Conservation (phyloP, 2,113 vertebrate genomes). For the Syrrhaptes paradoxus region DNA sequence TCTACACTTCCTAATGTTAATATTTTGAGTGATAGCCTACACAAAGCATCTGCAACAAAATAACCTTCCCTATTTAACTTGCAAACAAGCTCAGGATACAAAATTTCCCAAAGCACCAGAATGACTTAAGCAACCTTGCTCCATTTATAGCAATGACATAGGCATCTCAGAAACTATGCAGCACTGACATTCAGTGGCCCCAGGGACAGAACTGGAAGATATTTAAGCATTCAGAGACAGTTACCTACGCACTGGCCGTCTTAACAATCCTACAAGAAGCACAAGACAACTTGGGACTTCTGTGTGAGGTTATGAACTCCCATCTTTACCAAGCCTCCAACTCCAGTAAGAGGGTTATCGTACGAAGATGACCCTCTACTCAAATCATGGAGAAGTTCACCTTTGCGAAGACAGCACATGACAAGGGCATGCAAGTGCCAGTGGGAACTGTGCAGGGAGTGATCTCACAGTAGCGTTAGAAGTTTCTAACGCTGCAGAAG, state of each 20-base stretch:
- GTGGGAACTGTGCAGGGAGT: not conserved
- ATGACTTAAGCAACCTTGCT: not conserved
- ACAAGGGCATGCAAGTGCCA: not conserved
- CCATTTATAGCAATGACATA: not conserved
- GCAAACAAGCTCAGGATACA: not conserved
- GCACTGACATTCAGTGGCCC: not conserved
- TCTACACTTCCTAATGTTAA: not conserved
- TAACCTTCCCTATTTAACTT: not conserved
- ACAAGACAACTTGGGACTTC: not conserved
- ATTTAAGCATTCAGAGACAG: not conserved
- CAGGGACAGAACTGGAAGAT: not conserved
- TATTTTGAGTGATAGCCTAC: constrained; percentile 11
- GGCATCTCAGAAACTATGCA: not conserved
- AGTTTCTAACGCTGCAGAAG: not conserved
- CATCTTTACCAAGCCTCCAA: not conserved
- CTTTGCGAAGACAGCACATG: not conserved
- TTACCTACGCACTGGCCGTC: not conserved
- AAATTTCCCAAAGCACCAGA: not conserved
- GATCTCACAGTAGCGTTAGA: not conserved
- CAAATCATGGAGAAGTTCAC: not conserved
- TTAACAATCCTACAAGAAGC: not conserved
- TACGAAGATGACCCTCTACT: not conserved
- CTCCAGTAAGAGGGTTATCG: not conserved
- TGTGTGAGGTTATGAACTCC: not conserved
- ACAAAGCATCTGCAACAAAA: constrained; percentile 20